Percentiles rank a stretch among this genome's conserved stretches.
Conservation (phyloP, 1,140 invertebrate species). For the Pseudomyrmex concolor region DNA sequence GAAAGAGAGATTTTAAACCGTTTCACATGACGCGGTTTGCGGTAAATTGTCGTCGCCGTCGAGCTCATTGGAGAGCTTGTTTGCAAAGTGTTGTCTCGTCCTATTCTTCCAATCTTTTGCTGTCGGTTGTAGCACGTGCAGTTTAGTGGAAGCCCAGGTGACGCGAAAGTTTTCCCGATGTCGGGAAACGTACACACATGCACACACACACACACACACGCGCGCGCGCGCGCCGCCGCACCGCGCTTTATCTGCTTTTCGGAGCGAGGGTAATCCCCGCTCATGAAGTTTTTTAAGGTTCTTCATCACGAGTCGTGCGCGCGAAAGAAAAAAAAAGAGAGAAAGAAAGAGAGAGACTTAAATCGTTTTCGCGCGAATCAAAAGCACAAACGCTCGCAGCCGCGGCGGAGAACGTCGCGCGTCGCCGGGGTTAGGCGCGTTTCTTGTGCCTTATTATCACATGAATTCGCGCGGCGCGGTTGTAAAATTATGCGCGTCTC, state of each 20-base stretch:
- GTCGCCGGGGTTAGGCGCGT: too few species aligned
- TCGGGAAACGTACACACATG: too few species aligned
- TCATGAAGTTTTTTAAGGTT: constrained; percentile 36
- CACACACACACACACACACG: neutral
- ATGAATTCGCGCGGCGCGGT: constrained; percentile 6
- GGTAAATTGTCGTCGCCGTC: neutral
- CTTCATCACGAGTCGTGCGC: neutral
- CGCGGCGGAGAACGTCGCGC: neutral
- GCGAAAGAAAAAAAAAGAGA: too few species aligned
- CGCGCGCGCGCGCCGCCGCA: too few species aligned
- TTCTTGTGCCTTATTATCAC: constrained; percentile 39
- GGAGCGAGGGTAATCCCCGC: constrained; percentile 18
- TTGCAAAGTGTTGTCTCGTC: neutral
- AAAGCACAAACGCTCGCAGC: neutral
- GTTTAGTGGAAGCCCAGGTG: constrained; percentile 25
- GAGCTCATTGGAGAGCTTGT: neutral
- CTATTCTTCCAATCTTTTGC: constrained; percentile 9
- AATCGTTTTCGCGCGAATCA: constrained; percentile 40
- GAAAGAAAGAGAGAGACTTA: neutral
- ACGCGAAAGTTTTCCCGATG: constrained; percentile 23
- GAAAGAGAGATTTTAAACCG: neutral
- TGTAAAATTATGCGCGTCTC: constrained; percentile 54
- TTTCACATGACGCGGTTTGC: neutral
- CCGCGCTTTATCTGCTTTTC: constrained; percentile 14
- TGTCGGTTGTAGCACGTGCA: neutral